phyloP scores from a whole-genome alignment of 2,113 vertebrate genomes.

The Lagopus leucura region DNA sequence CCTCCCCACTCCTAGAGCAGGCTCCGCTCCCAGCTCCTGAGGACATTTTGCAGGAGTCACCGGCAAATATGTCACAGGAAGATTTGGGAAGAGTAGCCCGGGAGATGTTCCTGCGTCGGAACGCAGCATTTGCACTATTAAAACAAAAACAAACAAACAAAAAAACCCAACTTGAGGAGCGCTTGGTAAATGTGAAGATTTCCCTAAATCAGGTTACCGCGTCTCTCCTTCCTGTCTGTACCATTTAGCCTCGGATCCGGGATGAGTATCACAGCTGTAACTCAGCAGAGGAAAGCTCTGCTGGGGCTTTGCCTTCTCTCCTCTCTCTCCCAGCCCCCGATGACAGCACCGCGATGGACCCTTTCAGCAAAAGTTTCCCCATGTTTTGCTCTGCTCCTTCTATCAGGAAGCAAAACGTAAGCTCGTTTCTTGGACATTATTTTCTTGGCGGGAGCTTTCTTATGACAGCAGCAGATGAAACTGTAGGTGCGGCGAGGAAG shows the following conservation, averaged over 20 bases:
- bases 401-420: neutral
- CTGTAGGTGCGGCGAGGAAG: neutral
- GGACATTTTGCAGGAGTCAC: neutral
- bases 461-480: neutral
- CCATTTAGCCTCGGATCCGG: neutral
- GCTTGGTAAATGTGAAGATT: neutral
- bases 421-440: neutral
- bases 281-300: neutral
- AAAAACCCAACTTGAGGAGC: neutral
- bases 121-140: neutral
- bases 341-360: neutral
- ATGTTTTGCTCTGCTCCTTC: neutral
- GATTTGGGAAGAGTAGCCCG: neutral
- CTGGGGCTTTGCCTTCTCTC: neutral
- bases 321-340: neutral
- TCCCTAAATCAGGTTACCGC: neutral
- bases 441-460: slow-evolving; percentile 26
- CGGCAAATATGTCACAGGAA: neutral
- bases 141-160: too few relatives aligned
- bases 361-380: slow-evolving; percentile 48
- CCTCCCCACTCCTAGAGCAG: neutral
- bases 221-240: neutral
- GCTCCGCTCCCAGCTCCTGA: neutral
- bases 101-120: neutral
- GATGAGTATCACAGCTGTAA: neutral